These are phyloP conservation scores for Sebastes aleutianus DNA, from an alignment of 2,797 vertebrate species.

Conservation along the genomic window DNA sequence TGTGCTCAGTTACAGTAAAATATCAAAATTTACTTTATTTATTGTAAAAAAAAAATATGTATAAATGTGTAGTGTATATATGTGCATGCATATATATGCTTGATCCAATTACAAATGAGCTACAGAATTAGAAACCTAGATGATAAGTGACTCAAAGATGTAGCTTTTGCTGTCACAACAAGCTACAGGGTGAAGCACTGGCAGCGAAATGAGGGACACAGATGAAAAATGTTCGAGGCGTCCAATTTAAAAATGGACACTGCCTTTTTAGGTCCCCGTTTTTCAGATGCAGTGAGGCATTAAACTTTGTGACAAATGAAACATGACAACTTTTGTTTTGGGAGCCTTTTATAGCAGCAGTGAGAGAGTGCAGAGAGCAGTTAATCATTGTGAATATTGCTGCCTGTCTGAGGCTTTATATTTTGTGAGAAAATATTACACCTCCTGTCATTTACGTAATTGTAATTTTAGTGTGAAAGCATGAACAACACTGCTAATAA, in stretches of 20 bases:
- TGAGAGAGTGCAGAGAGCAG: constrained; percentile 11
- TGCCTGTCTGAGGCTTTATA: neutral
- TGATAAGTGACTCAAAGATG: neutral
- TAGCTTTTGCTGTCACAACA: neutral
- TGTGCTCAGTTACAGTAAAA: neutral
- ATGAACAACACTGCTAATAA: neutral
- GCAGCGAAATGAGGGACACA: constrained; percentile 6
- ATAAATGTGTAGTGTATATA: neutral
- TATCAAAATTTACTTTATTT: neutral
- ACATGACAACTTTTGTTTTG: constrained; percentile 73
- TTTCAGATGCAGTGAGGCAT: constrained; percentile 62
- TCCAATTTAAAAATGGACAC: constrained; percentile 12
- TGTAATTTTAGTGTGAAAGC: neutral
- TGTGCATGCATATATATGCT: neutral
- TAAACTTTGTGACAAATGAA: constrained; percentile 57
- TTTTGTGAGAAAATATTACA: neutral
- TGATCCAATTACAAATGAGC: neutral
- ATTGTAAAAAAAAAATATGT: neutral
- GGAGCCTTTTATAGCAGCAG: constrained; percentile 42
- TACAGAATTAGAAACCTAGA: neutral
- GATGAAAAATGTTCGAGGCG: neutral
- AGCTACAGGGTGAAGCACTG: neutral
- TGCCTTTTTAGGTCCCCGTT: constrained; percentile 27
- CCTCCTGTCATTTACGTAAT: neutral
- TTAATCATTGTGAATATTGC: constrained; percentile 8